These are phyloP conservation scores for Characodon lateralis DNA, from an alignment of 2,797 vertebrate genomes.

Conservation along the genomic window DNA sequence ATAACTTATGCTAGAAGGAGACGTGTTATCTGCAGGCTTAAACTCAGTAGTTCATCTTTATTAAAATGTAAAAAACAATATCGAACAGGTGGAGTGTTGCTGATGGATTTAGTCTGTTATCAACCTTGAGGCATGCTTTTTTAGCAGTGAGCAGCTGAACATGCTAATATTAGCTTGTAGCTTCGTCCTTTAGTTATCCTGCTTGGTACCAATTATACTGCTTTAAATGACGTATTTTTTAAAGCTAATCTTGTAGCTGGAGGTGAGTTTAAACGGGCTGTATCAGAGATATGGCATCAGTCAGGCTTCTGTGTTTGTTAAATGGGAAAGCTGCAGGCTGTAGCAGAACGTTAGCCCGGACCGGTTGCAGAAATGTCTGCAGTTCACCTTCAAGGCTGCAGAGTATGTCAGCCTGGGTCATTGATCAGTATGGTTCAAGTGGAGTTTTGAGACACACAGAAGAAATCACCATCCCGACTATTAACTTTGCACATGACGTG, in stretches of 20 bases:
- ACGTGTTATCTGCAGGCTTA: conserved; percentile 3
- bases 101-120: background rate
- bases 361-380: conserved; percentile 53
- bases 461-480: conserved; percentile 78
- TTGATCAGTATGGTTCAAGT: conserved; percentile 87
- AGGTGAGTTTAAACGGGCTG: conserved; percentile 6
- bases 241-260: conserved; percentile 24
- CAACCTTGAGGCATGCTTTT: background rate
- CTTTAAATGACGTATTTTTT: conserved; percentile 5
- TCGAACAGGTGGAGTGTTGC: background rate
- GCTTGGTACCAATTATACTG: background rate
- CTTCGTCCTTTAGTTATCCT: conserved; percentile 14
- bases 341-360: conserved; percentile 37
- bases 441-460: conserved; percentile 83
- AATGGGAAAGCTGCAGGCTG: conserved; percentile 26
- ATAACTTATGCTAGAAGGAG: background rate
- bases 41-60: background rate
- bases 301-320: conserved; percentile 44
- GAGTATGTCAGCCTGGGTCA: conserved; percentile 91
- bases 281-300: conserved; percentile 45
- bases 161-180: conserved; percentile 44
- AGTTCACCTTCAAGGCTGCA: conserved; percentile 66
- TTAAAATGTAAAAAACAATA: background rate
- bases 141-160: background rate
- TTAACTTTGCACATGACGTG: conserved; percentile 85